Base-by-base conservation (phyloP, 2,797 vertebrate genomes). In the Lemur catta region DNA sequence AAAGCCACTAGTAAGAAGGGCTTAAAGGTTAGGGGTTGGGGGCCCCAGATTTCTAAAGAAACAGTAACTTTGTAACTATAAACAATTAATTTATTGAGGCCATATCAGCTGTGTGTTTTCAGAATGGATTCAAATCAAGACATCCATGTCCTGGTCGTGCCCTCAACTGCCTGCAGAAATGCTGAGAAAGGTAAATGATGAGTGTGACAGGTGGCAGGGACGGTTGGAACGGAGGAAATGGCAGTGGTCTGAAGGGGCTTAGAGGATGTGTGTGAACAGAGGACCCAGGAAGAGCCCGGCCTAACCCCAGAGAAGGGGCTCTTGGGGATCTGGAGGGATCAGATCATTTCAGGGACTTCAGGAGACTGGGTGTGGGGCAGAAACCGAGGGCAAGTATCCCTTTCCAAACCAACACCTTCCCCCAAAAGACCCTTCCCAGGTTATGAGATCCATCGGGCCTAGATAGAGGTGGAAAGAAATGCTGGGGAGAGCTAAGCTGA, bases 141-240 rank as follows among this genome's bases (percentile, higher is more conserved):
- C 72, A 28, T 33, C 74, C 7, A 0, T 1, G 13, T 38, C 38
- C 26, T 28, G 35, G 17, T 18, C 52, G 41, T 38, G 28, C 33
- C 48, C 46, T 50, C 0, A 2, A 30, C n/a, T 2, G 15, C 57
- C 12, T 2, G 2, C 43, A 26, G 59, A 41, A 72, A 30, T 22
- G 24, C 20, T 13, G 22, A 14, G 8, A 67, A 63, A 30, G 1
- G 17, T 24, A 9, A 78, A 43, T 15, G 57, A 17, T 4, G 28
- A 41, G 10, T 17, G n/a, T 14, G 69, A 7, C 5, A 1, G 30
- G 17, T 26, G 5, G 0, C 3, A 12, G 30, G 13, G 24, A 59
- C 7, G 11, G 12, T 2, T 13, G 35, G 7, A 14, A 15, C 20
- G 4, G n/a, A 67, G 8, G 28, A 30, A 18, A 59, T 0, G 11